Conservation (phyloP, 2,797 vertebrate species). For the Limnodromus scolopaceus region DNA sequence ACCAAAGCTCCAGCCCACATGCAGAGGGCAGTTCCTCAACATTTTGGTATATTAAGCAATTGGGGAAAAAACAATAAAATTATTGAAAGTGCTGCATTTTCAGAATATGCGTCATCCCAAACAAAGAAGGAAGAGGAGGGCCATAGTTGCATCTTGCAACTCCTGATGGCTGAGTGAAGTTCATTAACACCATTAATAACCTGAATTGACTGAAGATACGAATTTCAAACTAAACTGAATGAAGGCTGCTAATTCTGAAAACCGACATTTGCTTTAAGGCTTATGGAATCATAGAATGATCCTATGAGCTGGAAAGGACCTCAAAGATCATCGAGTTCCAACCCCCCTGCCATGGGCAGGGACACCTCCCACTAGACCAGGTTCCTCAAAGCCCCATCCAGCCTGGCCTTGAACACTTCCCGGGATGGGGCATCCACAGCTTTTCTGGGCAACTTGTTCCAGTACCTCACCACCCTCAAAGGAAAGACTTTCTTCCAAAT, state of each 20-base stretch:
- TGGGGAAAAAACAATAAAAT: background rate
- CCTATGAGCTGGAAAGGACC: no score
- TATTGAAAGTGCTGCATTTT: background rate
- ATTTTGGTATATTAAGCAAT: background rate
- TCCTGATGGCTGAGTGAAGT: no score
- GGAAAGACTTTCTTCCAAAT: no score
- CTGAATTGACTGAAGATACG: background rate
- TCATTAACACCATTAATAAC: background rate
- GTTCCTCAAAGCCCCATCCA: no score
- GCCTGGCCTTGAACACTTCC: no score
- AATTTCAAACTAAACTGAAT: rapidly evolving
- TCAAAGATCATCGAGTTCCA: no score
- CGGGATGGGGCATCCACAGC: no score
- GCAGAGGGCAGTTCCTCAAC: background rate
- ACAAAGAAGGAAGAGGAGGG: background rate
- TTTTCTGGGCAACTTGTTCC: no score
- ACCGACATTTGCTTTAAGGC: background rate
- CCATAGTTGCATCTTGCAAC: background rate
- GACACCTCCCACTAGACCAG: no score
- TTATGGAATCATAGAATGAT: no score
- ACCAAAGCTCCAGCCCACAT: background rate
- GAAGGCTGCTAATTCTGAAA: background rate
- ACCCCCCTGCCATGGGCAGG: no score
- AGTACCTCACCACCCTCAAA: no score
- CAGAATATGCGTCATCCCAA: background rate